Conservation (phyloP, 2,888 invertebrate genomes). For the Hoplodrina blanda region DNA sequence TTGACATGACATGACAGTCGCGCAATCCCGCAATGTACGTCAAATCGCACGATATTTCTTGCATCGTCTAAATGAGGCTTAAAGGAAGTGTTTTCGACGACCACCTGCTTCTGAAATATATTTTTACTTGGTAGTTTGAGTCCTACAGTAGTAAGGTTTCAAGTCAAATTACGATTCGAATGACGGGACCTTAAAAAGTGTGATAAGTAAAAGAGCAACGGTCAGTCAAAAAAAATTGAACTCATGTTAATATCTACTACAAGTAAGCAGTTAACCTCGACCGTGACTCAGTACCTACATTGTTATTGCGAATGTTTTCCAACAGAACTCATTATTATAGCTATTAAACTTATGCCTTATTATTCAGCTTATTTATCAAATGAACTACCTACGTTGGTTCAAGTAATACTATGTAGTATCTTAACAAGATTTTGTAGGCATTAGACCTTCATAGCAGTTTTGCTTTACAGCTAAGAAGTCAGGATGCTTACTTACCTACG, state of each 20-base stretch:
- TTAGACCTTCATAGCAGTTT: neutral
- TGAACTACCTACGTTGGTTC: neutral
- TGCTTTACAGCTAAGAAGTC: neutral
- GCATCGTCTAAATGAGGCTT: too few relatives aligned
- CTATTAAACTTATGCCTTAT: neutral
- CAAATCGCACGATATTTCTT: too few relatives aligned
- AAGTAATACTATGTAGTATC: neutral
- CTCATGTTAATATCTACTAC: neutral
- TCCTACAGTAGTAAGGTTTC: too few relatives aligned
- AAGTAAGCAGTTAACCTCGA: slow-evolving; percentile 26
- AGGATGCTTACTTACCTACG: neutral
- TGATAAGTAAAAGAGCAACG: slow-evolving; percentile 33
- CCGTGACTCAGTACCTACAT: slow-evolving; percentile 18
- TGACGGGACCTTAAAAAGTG: slow-evolving; percentile 12
- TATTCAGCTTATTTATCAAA: neutral
- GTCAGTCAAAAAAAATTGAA: slow-evolving; percentile 30
- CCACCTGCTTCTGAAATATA: neutral
- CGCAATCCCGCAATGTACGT: too few relatives aligned
- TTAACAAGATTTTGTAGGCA: neutral
- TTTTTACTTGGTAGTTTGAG: neutral
- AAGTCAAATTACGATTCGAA: neutral
- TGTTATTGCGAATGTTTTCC: slow-evolving; percentile 15
- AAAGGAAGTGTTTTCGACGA: too few relatives aligned
- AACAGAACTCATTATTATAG: slow-evolving; percentile 1
- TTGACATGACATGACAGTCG: too few relatives aligned